Percentiles rank a stretch among this genome's conserved stretches.
phyloP scores from a whole-genome alignment of 1,140 invertebrate genomes.

The Drosophila aff. region DNA sequence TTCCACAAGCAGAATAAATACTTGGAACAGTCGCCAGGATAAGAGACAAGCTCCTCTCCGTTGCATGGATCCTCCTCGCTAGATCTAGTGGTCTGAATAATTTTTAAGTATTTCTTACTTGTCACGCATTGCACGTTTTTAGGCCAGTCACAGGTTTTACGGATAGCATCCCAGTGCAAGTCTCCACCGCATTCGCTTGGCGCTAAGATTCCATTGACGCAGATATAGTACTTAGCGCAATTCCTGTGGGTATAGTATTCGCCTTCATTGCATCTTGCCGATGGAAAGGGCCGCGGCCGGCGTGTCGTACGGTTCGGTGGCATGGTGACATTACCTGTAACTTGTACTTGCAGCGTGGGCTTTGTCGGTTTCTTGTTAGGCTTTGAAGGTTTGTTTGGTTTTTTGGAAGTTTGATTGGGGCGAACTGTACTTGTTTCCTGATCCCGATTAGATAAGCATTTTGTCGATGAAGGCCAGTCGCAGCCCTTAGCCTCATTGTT shows the following conservation, averaged over 20 bases:
- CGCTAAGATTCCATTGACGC: slow-evolving; percentile 69
- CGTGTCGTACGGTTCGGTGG: slow-evolving; percentile 39
- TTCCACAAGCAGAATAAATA: slow-evolving; percentile 93
- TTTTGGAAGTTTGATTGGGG: slow-evolving; percentile 30
- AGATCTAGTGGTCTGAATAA: slow-evolving; percentile 55
- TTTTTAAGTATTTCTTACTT: slow-evolving; percentile 66
- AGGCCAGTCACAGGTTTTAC: slow-evolving; percentile 91
- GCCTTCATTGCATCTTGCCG: slow-evolving; percentile 84
- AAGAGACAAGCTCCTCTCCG: slow-evolving; percentile 88
- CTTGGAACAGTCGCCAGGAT: slow-evolving; percentile 89
- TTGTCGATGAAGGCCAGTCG: slow-evolving; percentile 91
- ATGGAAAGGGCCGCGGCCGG: slow-evolving; percentile 44
- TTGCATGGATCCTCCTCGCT: slow-evolving; percentile 87
- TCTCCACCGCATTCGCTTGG: slow-evolving; percentile 88
- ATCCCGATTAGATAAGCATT: slow-evolving; percentile 86
- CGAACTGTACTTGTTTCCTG: slow-evolving; percentile 38
- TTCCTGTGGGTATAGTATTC: slow-evolving; percentile 86
- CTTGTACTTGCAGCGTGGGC: not conserved
- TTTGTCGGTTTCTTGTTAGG: slow-evolving; percentile 40
- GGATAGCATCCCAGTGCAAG: slow-evolving; percentile 90
- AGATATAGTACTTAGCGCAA: slow-evolving; percentile 83
- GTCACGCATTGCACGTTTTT: slow-evolving; percentile 81
- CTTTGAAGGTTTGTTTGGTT: slow-evolving; percentile 27
- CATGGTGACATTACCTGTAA: not conserved
- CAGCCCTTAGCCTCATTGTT: slow-evolving; percentile 87